Base-by-base conservation (phyloP, 2,797 vertebrate genomes). In the Arremon aurantiirostris region DNA sequence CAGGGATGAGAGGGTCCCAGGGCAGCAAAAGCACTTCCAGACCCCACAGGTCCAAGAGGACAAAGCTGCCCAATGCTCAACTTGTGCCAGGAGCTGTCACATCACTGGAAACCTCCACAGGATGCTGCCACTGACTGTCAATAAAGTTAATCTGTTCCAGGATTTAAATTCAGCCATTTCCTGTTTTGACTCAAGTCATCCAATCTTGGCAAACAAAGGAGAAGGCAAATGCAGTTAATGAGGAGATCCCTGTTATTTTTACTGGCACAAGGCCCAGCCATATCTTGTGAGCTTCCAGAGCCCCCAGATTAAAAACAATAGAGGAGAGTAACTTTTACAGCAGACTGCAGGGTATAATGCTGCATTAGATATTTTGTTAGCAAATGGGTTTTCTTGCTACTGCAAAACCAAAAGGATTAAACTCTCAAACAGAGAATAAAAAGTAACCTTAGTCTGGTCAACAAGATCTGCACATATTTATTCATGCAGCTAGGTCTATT, bases 151-250 rank as follows among this genome's bases (percentile, higher is more conserved):
- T 97, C 97, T 91, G 9, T 61, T 96, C 96, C 97, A 97, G 97
- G 97, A 98, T 97, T 97, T 97, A 84, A 92, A 93, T 93, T 89
- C 76, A 94, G 94, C 93, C 89, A 26, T 89, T 97, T 97, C 97
- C 97, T 97, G 97, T 97, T 97, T 95, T 88, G 91, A 96, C 88
- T 94, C 89, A 78, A 94, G 95, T 97, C 96, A 95, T 82, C 77
- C 20, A 68, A 96, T 96, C 95, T 95, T 91, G 94, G 96, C 97
- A 98, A 97, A 98, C 97, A 97, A 95, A 96, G 95, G 94, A 95
- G 94, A 94, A 90, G 94, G 91, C 93, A 89, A 96, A 86, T 44
- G 68, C 11, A 93, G 86, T 91, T 90, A 96, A 96, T 94, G 91
- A 96, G 87, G 83, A 95, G 94, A 94, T 86, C 82, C 53, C 73